These are phyloP conservation scores for Brachionus sp. DNA, from an alignment of 1,140 invertebrate genomes.

Conservation along the genomic window DNA sequence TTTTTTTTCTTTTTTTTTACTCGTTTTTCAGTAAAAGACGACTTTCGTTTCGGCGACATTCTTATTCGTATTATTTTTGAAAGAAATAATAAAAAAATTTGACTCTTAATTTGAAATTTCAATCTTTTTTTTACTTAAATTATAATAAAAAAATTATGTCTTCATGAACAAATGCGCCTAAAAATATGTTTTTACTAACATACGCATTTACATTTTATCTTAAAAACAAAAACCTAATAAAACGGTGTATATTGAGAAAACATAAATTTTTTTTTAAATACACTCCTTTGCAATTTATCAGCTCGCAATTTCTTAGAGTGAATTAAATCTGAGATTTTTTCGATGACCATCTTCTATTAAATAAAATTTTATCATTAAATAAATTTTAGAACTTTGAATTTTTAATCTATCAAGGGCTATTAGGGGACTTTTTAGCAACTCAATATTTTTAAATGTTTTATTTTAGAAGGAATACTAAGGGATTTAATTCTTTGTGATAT, in stretches of 20 bases:
- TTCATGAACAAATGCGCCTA: not conserved
- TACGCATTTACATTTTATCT: not conserved
- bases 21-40: not conserved
- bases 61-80: not conserved
- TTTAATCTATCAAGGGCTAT: no score
- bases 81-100: not conserved
- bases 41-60: conserved; percentile 21
- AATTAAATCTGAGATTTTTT: no score
- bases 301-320: no score
- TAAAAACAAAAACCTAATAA: not conserved
- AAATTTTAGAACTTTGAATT: no score
- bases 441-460: no score
- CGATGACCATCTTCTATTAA: no score
- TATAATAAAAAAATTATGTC: conserved; percentile 3
- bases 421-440: no score
- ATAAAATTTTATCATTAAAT: no score
- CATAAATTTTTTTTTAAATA: not conserved
- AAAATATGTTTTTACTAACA: not conserved
- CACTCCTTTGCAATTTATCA: not conserved
- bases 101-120: not conserved
- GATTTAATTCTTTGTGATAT: no score
- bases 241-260: not conserved
- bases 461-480: no score
- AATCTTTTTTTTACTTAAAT: not conserved
- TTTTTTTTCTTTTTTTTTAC: conserved; percentile 34